Base-by-base conservation (phyloP, 1,140 invertebrate species). In the Hycleus cichorii region DNA sequence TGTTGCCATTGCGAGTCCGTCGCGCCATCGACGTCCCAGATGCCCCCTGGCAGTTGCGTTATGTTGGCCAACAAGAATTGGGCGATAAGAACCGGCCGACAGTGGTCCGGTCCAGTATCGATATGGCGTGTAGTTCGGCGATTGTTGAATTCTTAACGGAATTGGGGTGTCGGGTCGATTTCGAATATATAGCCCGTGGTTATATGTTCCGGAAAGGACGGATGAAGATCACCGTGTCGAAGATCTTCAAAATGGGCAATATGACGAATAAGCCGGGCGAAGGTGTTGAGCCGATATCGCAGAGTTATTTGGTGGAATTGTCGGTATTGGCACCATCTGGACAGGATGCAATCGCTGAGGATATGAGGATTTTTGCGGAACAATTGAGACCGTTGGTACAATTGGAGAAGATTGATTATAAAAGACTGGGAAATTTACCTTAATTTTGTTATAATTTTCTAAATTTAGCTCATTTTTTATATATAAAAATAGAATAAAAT, bases 171-270 rank as follows among this genome's bases (percentile, higher is more conserved):
- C 78, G 89, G 59, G 75, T 91, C 47, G 95, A 97, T 70, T 96
- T 93, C 80, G 95, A 97, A 77, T 97, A 92, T 72, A 90, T 93
- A 64, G 84, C 90, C 0, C 87, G 93, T 77, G 95, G 95, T 10
- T 95, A 90, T 66, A 93, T 97, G 85, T 97, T 97, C 68, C 82
- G 93, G 48, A 97, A 97, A 78, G 95, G 95, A 1, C 80, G 94
- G 69, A 95, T 98, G 91, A 97, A 97, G 74, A 89, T 97, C 2
- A 95, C 92, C 2, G 93, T 97, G 0, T 92, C 91, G 1, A 97
- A 97, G 76, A 87, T 98, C 8, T 95, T 91, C 64, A 93, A 93
- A 82, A 88, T 91, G 78, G 77, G 76, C 43, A 75, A 75, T 40
- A 80, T 80, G 74, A 84, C 84, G 56, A 85, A 81, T 49, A 89